phyloP scores from a whole-genome alignment of 2,113 vertebrate genomes.

The Toxotes chatareus region DNA sequence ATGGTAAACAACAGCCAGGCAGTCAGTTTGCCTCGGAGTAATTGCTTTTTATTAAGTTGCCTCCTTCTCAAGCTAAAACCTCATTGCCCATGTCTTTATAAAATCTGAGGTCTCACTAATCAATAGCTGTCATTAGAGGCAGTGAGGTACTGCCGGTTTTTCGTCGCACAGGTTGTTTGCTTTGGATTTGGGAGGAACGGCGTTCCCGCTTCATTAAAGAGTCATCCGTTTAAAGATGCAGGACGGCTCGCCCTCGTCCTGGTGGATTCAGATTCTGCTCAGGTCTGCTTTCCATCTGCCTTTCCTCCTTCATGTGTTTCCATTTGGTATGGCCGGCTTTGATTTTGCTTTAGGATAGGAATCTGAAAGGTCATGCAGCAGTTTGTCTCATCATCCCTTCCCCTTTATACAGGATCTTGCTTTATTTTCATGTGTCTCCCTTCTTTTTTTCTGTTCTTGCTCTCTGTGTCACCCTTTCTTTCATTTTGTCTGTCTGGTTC shows the following conservation, averaged over 20 bases:
- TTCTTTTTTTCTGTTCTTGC: constrained; percentile 8
- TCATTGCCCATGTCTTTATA: constrained; percentile 47
- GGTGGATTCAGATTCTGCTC: constrained; percentile 55
- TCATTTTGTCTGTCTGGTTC: background rate
- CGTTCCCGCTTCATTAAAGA: constrained; percentile 59
- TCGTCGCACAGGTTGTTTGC: constrained; percentile 15
- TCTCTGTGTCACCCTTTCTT: constrained; percentile 7
- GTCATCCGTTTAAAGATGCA: constrained; percentile 57
- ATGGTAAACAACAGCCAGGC: constrained; percentile 30
- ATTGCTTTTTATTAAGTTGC: constrained; percentile 58
- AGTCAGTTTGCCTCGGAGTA: constrained; percentile 52
- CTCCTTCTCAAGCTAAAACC: constrained; percentile 41
- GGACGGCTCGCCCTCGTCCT: constrained; percentile 39
- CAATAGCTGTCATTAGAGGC: constrained; percentile 34
- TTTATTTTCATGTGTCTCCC: constrained; percentile 23
- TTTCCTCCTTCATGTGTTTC: constrained; percentile 48
- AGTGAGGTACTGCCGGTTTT: background rate
- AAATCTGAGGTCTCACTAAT: constrained; percentile 44
- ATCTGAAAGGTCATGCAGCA: constrained; percentile 60
- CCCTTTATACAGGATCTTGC: constrained; percentile 10
- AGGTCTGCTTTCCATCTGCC: constrained; percentile 16
- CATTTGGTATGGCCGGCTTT: constrained; percentile 54
- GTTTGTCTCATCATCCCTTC: constrained; percentile 44
- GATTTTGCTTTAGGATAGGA: constrained; percentile 62
- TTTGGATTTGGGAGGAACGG: constrained; percentile 38